Conservation (phyloP, 2,888 invertebrate genomes). For the Uloborus plumipes region DNA sequence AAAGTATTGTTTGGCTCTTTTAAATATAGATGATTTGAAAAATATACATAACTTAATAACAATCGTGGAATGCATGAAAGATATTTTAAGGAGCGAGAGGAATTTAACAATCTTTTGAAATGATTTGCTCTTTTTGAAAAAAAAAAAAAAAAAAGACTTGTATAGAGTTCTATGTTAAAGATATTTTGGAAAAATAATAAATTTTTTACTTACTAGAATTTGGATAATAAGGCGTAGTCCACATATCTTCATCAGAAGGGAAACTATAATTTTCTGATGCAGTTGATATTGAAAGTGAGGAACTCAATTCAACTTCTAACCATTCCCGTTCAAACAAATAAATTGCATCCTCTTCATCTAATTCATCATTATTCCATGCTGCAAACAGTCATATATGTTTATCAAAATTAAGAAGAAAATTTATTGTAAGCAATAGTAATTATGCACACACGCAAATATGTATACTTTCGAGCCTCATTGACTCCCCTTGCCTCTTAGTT, state of each 20-base stretch:
- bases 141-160: background rate
- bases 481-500: no score
- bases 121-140: no score
- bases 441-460: slow-evolving; percentile 7
- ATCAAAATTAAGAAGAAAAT: background rate
- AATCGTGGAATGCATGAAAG: no score
- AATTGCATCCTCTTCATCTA: slow-evolving; percentile 76
- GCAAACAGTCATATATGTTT: background rate
- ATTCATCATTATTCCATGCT: slow-evolving; percentile 37
- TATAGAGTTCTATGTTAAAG: no score
- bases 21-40: background rate
- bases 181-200: background rate
- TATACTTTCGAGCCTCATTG: no score
- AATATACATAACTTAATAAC: background rate
- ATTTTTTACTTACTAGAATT: slow-evolving; percentile 28
- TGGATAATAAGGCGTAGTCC: slow-evolving; percentile 43
- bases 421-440: slow-evolving; percentile 68
- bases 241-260: slow-evolving; percentile 60
- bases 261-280: slow-evolving; percentile 34
- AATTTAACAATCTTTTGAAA: no score
- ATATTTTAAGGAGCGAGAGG: no score
- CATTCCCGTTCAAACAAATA: slow-evolving; percentile 91
- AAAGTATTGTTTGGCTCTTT: no score
- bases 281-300: slow-evolving; percentile 19
- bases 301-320: slow-evolving; percentile 86